A percentile compares a stretch with the other conserved stretches of the same genome.
phyloP scores from a whole-genome alignment of 2,113 vertebrate genomes.

The Cottus gobio region DNA sequence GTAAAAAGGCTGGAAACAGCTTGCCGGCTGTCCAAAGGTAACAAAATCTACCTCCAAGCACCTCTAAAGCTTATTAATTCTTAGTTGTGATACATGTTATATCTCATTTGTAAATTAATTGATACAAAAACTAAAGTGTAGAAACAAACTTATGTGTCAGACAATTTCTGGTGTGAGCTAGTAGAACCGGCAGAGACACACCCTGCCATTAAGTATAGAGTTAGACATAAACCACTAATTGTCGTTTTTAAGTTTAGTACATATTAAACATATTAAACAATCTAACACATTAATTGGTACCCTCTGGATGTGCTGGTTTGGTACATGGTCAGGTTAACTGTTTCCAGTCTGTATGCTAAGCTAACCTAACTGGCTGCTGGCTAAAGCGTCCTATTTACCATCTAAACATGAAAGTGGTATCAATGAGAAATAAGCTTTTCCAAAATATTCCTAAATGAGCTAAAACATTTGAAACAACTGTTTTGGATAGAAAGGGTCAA shows the following conservation, averaged over 20 bases:
- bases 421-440: background rate
- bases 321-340: background rate
- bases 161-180: background rate
- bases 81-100: background rate
- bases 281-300: background rate
- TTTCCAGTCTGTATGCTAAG: background rate
- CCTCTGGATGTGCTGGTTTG: background rate
- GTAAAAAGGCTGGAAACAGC: background rate
- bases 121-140: background rate
- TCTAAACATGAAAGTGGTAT: background rate
- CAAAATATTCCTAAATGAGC: background rate
- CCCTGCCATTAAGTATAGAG: background rate
- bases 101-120: background rate
- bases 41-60: background rate
- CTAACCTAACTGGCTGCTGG: background rate
- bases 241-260: background rate
- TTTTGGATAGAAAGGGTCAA: background rate
- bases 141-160: background rate
- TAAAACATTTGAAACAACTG: background rate
- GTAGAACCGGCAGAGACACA: background rate
- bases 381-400: background rate
- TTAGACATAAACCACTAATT: background rate
- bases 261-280: background rate
- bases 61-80: background rate
- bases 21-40: too few relatives aligned